Base-by-base conservation (phyloP, 2,888 invertebrate genomes). In the Melolontha melolontha region DNA sequence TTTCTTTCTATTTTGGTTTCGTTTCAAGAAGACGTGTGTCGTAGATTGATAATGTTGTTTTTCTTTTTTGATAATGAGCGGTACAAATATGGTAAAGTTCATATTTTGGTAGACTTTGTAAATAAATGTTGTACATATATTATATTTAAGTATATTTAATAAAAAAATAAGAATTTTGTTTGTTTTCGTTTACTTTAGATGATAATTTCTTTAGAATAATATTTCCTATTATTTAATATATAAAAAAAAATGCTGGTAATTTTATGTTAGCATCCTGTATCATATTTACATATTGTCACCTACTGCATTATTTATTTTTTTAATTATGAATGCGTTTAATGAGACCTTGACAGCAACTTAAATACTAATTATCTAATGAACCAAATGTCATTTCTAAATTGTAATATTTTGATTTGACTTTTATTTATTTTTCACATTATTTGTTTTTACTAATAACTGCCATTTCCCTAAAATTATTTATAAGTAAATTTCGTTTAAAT, bases 81-180 rank as follows among this genome's bases (percentile, higher is more conserved):
- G 67, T 67, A 67, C 64, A 67, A 63, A 64, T 63, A 63, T 57
- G 62, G 47, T 67, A 63, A 67, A 55, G 57, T 66, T 66, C 51
- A 49, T 59, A 57, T 55, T 49, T 50, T 54, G 54, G 62, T 67
- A 63, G 44, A 63, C 44, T 44, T 42, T 67, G 55, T 67, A 67
- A 42, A 67, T 67, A 67, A 34, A 52, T 63, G 62, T 62, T 67
- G 62, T 67, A 67, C 39, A 63, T 67, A 63, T 63, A 51, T 47
- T 49, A 54, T 68, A 64, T 64, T 64, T 55, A 67, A 64, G 64
- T 55, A 64, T 68, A 68, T 68, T 66, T 66, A 66, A 66, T 66
- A 59, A 66, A 66, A 52, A 50, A 54, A 59, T 51, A 42, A 54
- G 59, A 42, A 52, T 54, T 54, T 64, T 44, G n/a, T 64, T 52